Evolutionary conservation across 2,888 invertebrate species (phyloP).

Genomic region (Drosophila monieri): DNA sequence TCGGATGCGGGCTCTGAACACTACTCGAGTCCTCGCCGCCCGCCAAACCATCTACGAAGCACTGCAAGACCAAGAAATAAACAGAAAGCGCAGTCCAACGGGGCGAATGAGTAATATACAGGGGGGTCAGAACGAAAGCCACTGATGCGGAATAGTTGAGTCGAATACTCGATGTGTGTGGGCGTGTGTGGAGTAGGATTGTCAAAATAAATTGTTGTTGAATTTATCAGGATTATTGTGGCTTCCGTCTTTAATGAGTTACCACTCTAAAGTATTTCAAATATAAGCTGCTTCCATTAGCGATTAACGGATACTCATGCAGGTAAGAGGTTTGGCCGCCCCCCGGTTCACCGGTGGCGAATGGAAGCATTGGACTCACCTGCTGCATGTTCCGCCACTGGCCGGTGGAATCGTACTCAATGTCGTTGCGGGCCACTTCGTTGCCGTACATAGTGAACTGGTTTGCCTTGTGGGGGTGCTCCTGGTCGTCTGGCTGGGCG

Average conservation of each 20-base stretch:
- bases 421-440: slow-evolving; percentile 86
- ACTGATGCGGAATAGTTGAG: neutral
- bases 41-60: slow-evolving; percentile 69
- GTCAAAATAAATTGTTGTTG: neutral
- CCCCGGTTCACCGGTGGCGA: neutral
- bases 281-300: slow-evolving; percentile 1
- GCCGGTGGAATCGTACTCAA: slow-evolving; percentile 85
- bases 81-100: slow-evolving; percentile 13
- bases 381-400: slow-evolving; percentile 88
- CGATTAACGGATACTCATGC: slow-evolving; percentile 31
- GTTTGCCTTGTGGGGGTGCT: slow-evolving; percentile 67
- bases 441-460: slow-evolving; percentile 82
- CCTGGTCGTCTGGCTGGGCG: slow-evolving; percentile 85
- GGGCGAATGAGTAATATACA: slow-evolving; percentile 11
- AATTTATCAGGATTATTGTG: neutral
- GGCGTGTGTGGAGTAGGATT: neutral
- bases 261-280: neutral
- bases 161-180: neutral
- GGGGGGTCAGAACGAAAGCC: slow-evolving; percentile 13
- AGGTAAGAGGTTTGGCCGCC: slow-evolving; percentile 5
- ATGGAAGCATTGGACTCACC: slow-evolving; percentile 84
- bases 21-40: slow-evolving; percentile 59
- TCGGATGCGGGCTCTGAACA: slow-evolving; percentile 53
- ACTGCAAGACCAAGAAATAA: slow-evolving; percentile 62
- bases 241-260: neutral